phyloP scores from a whole-genome alignment of 2,797 vertebrate species.

The Tachyglossus aculeatus region DNA sequence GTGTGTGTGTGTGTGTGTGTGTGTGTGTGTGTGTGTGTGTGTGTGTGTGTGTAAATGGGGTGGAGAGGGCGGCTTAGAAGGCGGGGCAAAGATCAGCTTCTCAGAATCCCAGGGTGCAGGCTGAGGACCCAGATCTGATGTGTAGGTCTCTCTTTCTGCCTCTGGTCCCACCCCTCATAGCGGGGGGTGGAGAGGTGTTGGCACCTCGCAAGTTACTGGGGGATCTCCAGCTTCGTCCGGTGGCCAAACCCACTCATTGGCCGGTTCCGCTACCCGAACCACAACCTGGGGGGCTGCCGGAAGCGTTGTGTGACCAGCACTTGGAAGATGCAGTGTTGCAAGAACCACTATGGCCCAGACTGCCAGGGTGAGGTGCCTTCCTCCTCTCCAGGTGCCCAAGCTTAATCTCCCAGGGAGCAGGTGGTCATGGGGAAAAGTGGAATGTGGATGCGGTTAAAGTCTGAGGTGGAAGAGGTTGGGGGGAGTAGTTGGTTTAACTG shows the following conservation, averaged over 20 bases:
- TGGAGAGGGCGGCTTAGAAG: too few species aligned
- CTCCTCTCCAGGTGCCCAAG: too few species aligned
- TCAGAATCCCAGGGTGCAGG: too few species aligned
- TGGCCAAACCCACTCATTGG: too few species aligned
- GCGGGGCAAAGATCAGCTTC: too few species aligned
- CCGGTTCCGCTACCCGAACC: too few species aligned
- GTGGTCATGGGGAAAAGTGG: too few species aligned
- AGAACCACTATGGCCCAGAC: slow-evolving; percentile 87
- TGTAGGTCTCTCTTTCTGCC: not conserved
- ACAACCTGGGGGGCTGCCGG: slow-evolving; percentile 71
- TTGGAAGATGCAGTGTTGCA: slow-evolving; percentile 87
- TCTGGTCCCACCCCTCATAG: not conserved
- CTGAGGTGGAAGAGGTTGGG: not conserved
- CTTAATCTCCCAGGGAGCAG: not conserved
- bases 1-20: too few species aligned
- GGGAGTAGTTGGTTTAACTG: not conserved
- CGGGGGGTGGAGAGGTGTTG: slow-evolving; percentile 49
- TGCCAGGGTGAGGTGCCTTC: slow-evolving; percentile 80
- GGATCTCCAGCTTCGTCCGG: too few species aligned
- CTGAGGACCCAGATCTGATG: not conserved
- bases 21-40: too few species aligned
- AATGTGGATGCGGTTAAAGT: too few species aligned
- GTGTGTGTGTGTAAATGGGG: too few species aligned
- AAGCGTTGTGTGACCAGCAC: slow-evolving; percentile 71
- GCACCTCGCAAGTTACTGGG: slow-evolving; percentile 43